Percentiles rank a stretch among this genome's conserved stretches.
Conservation (phyloP, 2,797 vertebrate species). For the Synanceia verrucosa region DNA sequence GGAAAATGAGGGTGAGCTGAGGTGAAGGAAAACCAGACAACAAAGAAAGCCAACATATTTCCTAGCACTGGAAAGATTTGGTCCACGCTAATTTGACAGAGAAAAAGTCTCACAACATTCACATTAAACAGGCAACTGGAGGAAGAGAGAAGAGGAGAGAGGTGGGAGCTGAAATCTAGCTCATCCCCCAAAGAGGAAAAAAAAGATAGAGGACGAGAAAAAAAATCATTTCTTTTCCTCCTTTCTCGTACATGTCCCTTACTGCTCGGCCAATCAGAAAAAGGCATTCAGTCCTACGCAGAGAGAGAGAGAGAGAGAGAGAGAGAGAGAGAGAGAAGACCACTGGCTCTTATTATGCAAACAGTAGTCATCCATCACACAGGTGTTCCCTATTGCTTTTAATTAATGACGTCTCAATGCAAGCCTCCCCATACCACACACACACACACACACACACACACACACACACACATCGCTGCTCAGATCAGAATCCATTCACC, state of each 20-base stretch:
- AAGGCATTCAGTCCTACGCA: slow-evolving; percentile 20
- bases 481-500: slow-evolving; percentile 23
- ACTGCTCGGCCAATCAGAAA: slow-evolving; percentile 48
- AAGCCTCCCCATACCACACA: slow-evolving; percentile 41
- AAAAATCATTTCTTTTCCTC: slow-evolving; percentile 17
- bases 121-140: slow-evolving; percentile 41
- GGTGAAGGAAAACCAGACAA: slow-evolving; percentile 28
- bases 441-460: slow-evolving; percentile 9
- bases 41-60: slow-evolving; percentile 26
- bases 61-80: slow-evolving; percentile 27
- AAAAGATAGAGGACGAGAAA: slow-evolving; percentile 21
- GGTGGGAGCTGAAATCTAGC: slow-evolving; percentile 47
- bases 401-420: slow-evolving; percentile 75
- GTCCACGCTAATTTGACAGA: slow-evolving; percentile 46
- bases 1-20: slow-evolving; percentile 11
- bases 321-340: slow-evolving; percentile 11
- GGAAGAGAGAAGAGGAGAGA: slow-evolving; percentile 26
- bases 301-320: not conserved
- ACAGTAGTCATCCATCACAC: slow-evolving; percentile 73
- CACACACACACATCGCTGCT: slow-evolving; percentile 28
- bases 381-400: slow-evolving; percentile 77
- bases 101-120: slow-evolving; percentile 23
- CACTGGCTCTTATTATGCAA: slow-evolving; percentile 73
- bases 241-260: slow-evolving; percentile 31
- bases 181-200: slow-evolving; percentile 41